Evolutionary conservation across 2,113 vertebrate genomes (phyloP).

Genomic region (Gallinago media): DNA sequence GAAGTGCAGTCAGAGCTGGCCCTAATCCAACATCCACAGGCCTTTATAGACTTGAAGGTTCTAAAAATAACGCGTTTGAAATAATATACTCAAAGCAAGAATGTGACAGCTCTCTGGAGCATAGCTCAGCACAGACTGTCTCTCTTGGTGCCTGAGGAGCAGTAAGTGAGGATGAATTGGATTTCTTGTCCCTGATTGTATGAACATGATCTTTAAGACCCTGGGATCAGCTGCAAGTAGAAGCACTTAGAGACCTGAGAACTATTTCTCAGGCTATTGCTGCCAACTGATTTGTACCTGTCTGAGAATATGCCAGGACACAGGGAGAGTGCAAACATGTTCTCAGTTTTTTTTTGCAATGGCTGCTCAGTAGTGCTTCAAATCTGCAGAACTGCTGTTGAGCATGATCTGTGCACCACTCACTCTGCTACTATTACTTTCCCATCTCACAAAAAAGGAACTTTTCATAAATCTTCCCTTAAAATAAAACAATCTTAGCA

Average conservation of each 20-base stretch:
- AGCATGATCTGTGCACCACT: neutral
- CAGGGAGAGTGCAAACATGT: neutral
- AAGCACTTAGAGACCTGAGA: neutral
- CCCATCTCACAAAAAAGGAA: neutral
- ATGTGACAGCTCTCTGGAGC: neutral
- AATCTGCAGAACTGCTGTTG: neutral
- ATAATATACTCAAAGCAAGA: neutral
- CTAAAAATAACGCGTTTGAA: constrained; percentile 36
- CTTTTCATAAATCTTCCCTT: neutral
- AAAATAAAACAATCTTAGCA: neutral
- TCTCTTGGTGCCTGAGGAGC: neutral
- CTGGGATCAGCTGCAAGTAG: neutral
- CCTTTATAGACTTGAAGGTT: neutral
- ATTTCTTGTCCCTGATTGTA: neutral
- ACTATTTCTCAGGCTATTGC: neutral
- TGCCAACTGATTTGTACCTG: neutral
- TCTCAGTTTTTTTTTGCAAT: neutral
- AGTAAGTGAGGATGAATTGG: neutral
- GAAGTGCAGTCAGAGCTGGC: neutral
- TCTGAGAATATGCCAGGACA: neutral
- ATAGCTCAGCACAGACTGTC: neutral
- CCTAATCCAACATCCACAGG: neutral
- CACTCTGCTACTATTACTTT: neutral
- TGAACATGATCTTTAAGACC: neutral
- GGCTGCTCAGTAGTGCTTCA: neutral